Percentiles rank a stretch among this genome's conserved stretches.
Conservation (phyloP, 2,888 invertebrate genomes). For the Carpatolechia fugitivella region DNA sequence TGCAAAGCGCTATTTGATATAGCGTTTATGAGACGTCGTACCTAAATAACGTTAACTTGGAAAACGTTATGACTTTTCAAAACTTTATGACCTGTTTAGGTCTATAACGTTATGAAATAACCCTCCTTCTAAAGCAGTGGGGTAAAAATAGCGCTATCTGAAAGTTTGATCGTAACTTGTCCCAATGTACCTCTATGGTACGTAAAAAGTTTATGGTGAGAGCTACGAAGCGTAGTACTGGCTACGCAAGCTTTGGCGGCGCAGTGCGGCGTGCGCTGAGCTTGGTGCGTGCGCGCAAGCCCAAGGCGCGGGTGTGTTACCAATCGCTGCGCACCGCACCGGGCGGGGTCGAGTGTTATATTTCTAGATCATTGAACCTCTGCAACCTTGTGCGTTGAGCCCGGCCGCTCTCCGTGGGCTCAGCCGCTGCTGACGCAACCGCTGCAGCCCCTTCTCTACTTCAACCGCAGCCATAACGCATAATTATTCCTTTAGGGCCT, state of each 20-base stretch:
- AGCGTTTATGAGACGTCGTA: no score
- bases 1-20: no score
- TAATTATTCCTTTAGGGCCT: constrained; percentile 76
- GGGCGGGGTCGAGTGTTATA: constrained; percentile 74
- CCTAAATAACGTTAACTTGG: no score
- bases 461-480: constrained; percentile 58
- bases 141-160: no score
- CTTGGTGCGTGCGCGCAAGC: constrained; percentile 27
- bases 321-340: constrained; percentile 29
- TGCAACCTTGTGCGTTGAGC: constrained; percentile 78
- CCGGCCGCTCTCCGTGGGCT: constrained; percentile 69
- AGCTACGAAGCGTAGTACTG: constrained; percentile 32
- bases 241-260: not conserved
- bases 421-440: constrained; percentile 57
- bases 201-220: no score
- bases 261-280: constrained; percentile 28
- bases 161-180: no score
- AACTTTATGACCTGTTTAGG: no score
- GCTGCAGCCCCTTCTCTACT: constrained; percentile 71
- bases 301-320: constrained; percentile 43
- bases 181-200: no score
- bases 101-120: no score
- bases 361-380: constrained; percentile 79
- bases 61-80: no score
- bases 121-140: no score